Evolutionary conservation across 2,113 vertebrate species (phyloP), one percentile per base, ranked within the genome.

Genomic region (Mola mola): DNA sequence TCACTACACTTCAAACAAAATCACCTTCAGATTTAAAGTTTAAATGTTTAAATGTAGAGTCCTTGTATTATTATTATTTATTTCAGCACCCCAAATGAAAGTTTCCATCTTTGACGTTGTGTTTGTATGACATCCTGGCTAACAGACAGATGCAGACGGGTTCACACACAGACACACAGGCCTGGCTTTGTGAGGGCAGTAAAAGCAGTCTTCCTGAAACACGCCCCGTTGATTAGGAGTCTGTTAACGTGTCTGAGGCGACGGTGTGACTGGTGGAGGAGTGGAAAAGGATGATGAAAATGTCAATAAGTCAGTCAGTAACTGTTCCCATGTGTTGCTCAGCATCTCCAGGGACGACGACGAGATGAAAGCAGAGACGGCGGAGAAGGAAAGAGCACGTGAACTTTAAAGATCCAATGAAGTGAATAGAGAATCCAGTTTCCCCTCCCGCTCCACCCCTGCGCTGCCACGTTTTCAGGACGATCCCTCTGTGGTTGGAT

Each of bases 141-240:
- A n/a, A n/a, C 11, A 43, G 19, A 43, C 41, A 37, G 3, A 41
- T 16, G 19, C 16, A 56, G 16, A 48, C 5, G 16, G 6, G 66
- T 25, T 44, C 13, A 43, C 52, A 62, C 36, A 50, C 15, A 16
- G 42, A 50, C 37, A 41, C 63, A 44, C 15, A 10, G 17, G 13
- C 31, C 37, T 59, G 56, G 70, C 46, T 69, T 72, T 51, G 56
- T 52, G 64, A 58, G 16, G 34, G 52, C 64, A 68, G 62, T 84
- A 79, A 81, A 81, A 56, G 33, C 19, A 17, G 43, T 64, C 70
- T 73, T 65, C 60, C 63, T 78, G 66, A 76, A 70, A 85, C 71
- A 66, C 81, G 61, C 75, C 72, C 76, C 42, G 50, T 72, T 76
- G 51, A 82, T 75, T 84, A 78, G 64, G 37, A 72, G 68, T 62